These are phyloP conservation scores for Harpagoxenus sublaevis DNA, from an alignment of 2,888 invertebrate species.

Conservation along the genomic window DNA sequence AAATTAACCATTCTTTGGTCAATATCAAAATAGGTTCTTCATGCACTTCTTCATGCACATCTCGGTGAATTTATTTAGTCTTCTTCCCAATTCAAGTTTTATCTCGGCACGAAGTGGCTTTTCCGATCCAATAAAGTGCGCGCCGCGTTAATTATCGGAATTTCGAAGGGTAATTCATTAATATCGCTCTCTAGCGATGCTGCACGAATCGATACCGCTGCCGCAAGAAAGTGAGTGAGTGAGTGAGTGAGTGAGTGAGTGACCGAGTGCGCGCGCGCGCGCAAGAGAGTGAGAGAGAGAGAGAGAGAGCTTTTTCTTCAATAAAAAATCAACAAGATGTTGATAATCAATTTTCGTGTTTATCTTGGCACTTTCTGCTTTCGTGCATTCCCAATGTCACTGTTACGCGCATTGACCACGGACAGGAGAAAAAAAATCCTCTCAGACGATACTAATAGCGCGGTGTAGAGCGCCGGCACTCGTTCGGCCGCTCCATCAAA, in stretches of 20 bases:
- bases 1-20: not conserved
- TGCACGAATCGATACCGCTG: conserved; percentile 33
- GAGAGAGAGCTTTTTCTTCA: not conserved
- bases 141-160: conserved; percentile 49
- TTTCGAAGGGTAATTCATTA: conserved; percentile 50
- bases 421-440: not conserved
- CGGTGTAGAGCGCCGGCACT: not conserved
- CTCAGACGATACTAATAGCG: not conserved
- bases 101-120: conserved; percentile 41
- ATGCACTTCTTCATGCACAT: not conserved
- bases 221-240: not conserved
- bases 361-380: not conserved
- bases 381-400: not conserved
- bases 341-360: conserved; percentile 28
- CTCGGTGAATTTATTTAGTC: conserved; percentile 11
- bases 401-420: not conserved
- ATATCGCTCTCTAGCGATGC: conserved; percentile 40
- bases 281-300: not conserved
- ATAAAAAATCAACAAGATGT: not conserved
- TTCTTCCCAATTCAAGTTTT: conserved; percentile 28
- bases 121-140: conserved; percentile 48
- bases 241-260: not conserved
- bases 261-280: no score
- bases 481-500: conserved; percentile 43
- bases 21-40: conserved; percentile 10